Base-by-base conservation (phyloP, 1,140 invertebrate species). In the Anastatus disparis region DNA sequence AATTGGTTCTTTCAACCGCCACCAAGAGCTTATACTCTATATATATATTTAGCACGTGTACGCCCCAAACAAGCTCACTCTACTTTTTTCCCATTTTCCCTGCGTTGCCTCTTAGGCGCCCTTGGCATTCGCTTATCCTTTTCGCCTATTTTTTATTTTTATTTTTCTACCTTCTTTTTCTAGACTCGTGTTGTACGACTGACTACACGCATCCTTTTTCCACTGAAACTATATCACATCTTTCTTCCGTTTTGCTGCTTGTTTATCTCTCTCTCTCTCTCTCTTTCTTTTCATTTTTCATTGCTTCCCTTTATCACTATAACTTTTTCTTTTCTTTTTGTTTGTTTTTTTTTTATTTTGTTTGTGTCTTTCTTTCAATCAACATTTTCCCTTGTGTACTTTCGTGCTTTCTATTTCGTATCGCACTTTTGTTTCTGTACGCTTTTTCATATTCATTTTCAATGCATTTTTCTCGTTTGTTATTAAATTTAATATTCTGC, bases 1-100 rank as follows among this genome's bases (percentile, higher is more conserved):
- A 86, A 86, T 86, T 86, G 84, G 82, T 86, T 86, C 84, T 85
- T 86, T 85, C 84, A 85, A 86, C 84, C 79, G 76, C 81, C 82
- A 81, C 83, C 83, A 81, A 81, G n/a, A 17, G 73, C 76, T n/a
- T n/a, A n/a, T n/a, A n/a, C n/a, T n/a, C n/a, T n/a, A n/a, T n/a
- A n/a, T n/a, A n/a, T n/a, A n/a, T n/a, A n/a, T n/a, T n/a, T n/a
- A n/a, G 65, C 50, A 61, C 35, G 46, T 27, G 58, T n/a, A 22
- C 64, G 15, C 27, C 67, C 15, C 64, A 70, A 48, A 35, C 15
- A 13, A n/a, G 35, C 35, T 15, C 7, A 8, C 22, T 27, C 50
- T 10, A 42, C 62, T 6, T 62, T 42, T 42, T n/a, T 42, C 26
- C 64, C 24, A 35, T 46, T 48, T 67, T 56, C 55, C 56, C 8